These are phyloP conservation scores for Sycophaga agraensis DNA, from an alignment of 1,140 invertebrate genomes.

Conservation along the genomic window DNA sequence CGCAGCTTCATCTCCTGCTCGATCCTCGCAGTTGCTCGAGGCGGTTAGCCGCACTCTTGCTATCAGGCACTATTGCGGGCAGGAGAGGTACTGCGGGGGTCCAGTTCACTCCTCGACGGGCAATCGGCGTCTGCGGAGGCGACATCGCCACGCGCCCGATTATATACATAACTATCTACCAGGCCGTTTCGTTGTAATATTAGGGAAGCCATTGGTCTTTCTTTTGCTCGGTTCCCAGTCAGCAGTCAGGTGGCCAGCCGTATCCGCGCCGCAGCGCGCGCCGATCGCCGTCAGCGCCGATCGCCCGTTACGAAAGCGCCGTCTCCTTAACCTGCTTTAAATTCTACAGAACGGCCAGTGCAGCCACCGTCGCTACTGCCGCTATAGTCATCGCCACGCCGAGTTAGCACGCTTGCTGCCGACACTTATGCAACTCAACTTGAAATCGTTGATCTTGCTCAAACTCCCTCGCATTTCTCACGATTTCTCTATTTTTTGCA, in stretches of 20 bases:
- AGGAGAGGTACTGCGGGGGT: no score
- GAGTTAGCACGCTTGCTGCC: slow-evolving; percentile 29
- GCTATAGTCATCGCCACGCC: slow-evolving; percentile 23
- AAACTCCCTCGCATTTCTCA: slow-evolving; percentile 35
- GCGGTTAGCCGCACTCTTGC: no score
- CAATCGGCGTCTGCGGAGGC: slow-evolving; percentile 7
- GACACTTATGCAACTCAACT: slow-evolving; percentile 39
- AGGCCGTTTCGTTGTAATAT: slow-evolving; percentile 40
- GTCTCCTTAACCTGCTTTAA: slow-evolving; percentile 53
- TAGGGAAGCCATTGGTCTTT: slow-evolving; percentile 44
- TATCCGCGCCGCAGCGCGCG: background rate
- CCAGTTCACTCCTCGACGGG: slow-evolving; percentile 2
- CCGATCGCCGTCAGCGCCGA: slow-evolving; percentile 5
- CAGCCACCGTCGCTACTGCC: slow-evolving; percentile 4
- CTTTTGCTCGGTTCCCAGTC: slow-evolving; percentile 25
- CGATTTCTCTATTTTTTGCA: slow-evolving; percentile 26
- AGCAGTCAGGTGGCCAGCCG: slow-evolving; percentile 3
- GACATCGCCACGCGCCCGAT: slow-evolving; percentile 6
- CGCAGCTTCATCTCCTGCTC: slow-evolving; percentile 4
- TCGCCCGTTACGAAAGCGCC: slow-evolving; percentile 45
- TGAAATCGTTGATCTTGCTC: slow-evolving; percentile 41
- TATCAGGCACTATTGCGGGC: no score
- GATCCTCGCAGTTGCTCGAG: no score
- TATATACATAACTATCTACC: slow-evolving; percentile 18
- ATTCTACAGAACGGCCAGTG: slow-evolving; percentile 9